Evolutionary conservation across 2,113 vertebrate species (phyloP), one percentile per base, ranked within the genome.

Genomic region (Cyprinodon brontotheroides): DNA sequence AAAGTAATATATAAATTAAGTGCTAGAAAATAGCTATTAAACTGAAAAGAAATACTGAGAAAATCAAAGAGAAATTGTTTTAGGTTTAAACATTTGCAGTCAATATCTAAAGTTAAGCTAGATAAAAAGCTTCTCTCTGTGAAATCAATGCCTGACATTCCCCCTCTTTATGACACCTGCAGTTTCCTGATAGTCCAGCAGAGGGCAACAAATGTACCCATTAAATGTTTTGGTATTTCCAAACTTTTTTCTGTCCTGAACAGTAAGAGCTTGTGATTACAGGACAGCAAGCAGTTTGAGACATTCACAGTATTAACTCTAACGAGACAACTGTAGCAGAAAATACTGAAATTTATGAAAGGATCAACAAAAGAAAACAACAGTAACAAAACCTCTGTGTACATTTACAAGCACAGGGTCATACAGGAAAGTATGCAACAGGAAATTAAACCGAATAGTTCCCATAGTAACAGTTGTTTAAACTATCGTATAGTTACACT

Each of bases 151-250:
- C 29, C 29, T 29, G 12, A 3, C 57, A 20, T 65, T 20, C 11
- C 17, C 62, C 38, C 37, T 29, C n/a, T 20, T 7, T 38, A 17
- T 40, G 9, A 61, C 11, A 0, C 3, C 36, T 87, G 84, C 57
- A 84, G 67, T 86, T 72, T 29, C 11, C 11, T 0, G 0, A 66
- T 43, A 3, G 1, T 66, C 80, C 92, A 89, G 77, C 72, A 90
- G 92, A 83, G 81, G 88, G 90, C 72, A 82, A 87, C 87, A 90
- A 75, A 76, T 57, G 61, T 6, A 3, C 0, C 37, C 9, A 12
- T 59, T 3, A 43, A 78, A 66, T 50, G 15, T 61, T 53, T 40
- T 60, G 11, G 9, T 2, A 36, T 15, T 41, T 68, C 1, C 72
- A 84, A 84, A 80, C 50, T 86, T 86, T 72, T 64, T 37, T 15